Percentiles rank a stretch among this genome's conserved stretches.
phyloP scores from a whole-genome alignment of 2,113 vertebrate genomes.

The Zosterops pallidus region DNA sequence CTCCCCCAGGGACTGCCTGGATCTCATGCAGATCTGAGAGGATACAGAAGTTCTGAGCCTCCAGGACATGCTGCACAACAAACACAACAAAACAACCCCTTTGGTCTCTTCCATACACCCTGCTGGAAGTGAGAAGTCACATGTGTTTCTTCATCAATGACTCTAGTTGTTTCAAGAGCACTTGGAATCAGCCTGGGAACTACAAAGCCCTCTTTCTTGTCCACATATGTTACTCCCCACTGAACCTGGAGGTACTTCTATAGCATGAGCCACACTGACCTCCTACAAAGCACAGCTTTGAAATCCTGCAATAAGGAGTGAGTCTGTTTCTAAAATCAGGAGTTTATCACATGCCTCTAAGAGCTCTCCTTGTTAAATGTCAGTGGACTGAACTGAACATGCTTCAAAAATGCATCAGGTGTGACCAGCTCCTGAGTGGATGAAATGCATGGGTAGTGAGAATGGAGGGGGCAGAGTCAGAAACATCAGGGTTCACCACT shows the following conservation, averaged over 20 bases:
- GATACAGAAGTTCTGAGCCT: neutral
- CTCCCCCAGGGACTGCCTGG: neutral
- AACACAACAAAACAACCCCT: neutral
- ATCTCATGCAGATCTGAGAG: neutral
- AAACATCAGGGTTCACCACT: neutral
- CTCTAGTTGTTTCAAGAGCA: neutral
- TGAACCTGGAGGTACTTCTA: neutral
- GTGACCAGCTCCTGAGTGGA: neutral
- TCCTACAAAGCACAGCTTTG: neutral
- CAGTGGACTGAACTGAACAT: neutral
- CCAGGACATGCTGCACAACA: neutral
- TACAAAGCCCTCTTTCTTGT: neutral
- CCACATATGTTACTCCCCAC: neutral
- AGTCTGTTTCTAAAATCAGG: neutral
- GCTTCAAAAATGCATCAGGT: neutral
- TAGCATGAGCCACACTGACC: neutral
- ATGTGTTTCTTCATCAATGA: neutral
- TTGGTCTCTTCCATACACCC: neutral
- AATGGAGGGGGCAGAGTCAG: neutral
- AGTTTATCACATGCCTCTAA: neutral
- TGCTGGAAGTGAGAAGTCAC: neutral
- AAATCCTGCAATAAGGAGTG: neutral
- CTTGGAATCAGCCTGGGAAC: neutral
- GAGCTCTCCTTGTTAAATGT: neutral
- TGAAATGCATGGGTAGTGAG: constrained; percentile 48